phyloP scores from a whole-genome alignment of 1,140 invertebrate genomes.

The Macrotrachela quadricornifera region DNA sequence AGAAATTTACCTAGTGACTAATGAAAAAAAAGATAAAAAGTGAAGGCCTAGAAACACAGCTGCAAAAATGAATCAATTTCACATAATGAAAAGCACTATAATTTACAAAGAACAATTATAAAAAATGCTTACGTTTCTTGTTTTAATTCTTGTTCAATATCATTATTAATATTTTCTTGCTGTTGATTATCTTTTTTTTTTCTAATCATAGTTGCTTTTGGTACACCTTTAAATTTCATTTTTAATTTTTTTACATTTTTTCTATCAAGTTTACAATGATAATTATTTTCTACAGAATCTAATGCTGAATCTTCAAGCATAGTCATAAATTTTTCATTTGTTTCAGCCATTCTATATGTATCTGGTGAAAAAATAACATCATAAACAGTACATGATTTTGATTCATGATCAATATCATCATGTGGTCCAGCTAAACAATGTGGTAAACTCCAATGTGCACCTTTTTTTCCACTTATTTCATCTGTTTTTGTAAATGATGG shows the following conservation, averaged over 20 bases:
- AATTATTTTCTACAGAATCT: constrained; percentile 55
- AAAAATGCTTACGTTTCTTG: no score
- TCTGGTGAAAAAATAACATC: constrained; percentile 76
- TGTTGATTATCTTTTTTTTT: constrained; percentile 29
- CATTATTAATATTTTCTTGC: background rate
- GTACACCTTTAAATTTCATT: constrained; percentile 47
- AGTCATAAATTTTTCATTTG: constrained; percentile 48
- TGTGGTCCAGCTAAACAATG: constrained; percentile 52
- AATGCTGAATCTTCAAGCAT: constrained; percentile 59
- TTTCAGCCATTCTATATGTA: constrained; percentile 48
- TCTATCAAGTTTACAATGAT: constrained; percentile 50
- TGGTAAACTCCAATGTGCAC: constrained; percentile 60
- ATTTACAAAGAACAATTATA: no score
- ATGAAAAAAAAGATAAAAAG: no score
- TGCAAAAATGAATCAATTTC: no score
- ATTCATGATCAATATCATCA: constrained; percentile 54
- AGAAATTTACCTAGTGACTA: no score
- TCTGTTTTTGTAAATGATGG: constrained; percentile 36
- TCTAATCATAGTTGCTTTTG: constrained; percentile 49
- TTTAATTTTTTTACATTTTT: constrained; percentile 61
- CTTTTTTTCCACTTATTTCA: constrained; percentile 36
- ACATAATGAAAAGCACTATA: no score
- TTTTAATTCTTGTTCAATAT: constrained; percentile 1
- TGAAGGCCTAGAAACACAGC: no score
- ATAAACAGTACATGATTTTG: constrained; percentile 48